Evolutionary conservation across 1,140 invertebrate species (phyloP), one percentile per base, ranked within the genome.

Genomic region (Hycleus phaleratus): DNA sequence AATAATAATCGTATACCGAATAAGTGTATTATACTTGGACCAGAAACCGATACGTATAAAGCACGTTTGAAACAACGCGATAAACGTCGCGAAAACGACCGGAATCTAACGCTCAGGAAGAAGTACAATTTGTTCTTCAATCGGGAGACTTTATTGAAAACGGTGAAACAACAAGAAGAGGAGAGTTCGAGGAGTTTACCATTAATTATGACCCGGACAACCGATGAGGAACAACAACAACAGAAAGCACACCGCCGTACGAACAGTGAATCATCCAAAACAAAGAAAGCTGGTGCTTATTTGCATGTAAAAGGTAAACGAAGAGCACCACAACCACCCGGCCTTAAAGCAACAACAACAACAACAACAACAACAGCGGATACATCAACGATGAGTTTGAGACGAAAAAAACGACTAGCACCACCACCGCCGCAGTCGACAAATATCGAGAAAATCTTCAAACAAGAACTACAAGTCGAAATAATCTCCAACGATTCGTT

Each of bases 271-370:
- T 77, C 72, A 26, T 75, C 70, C 43, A 79, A 73, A 69, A 75
- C 68, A 65, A 77, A 65, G 47, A 72, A 63, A 69, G 73, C 67
- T 52, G 74, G 71, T 58, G 78, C 66, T 44, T 79, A 72, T 68
- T 75, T 68, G 3, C 84, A 88, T 71, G 85, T 88, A 0, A 86
- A 85, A 60, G 86, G 86, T 9, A 90, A 90, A 66, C 74, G 87
- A 39, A 81, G 79, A 66, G 87, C 87, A 2, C 86, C 86, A 0
- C 79, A 79, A 60, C 86, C 87, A 8, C 87, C 87, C 2, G 46
- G 43, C 60, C 49, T 64, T 51, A 32, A 32, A 32, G 7, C 32
- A 18, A 18, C 18, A 18, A 18, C 18, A 54, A 18, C 18, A 18
- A 18, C 18, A 54, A 11, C 59, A 68, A 49, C 24, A 38, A 24